Evolutionary conservation across 2,888 invertebrate genomes (phyloP), one percentile per base, ranked within the genome.

Genomic region (Cordilura impudica): DNA sequence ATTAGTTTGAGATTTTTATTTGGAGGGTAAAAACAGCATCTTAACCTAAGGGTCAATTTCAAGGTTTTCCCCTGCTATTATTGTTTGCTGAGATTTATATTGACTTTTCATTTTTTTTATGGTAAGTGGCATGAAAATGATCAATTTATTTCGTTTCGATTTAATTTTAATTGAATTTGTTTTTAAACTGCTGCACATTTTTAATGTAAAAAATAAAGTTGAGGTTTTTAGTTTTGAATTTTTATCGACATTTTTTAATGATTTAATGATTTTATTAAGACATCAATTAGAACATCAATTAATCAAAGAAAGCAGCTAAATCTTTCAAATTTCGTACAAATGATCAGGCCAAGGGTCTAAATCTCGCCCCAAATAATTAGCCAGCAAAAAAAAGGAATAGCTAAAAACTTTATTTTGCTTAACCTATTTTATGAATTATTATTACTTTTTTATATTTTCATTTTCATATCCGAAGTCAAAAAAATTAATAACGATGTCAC

Each of bases 61-160:
- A 73, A 63, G 53, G 69, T 21, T 65, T 54, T 31, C 14, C 26
- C 29, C 43, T 39, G 21, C 14, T 60, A 2, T 58, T 2, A 21
- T 39, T 31, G n/a, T 47, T 26, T 4, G 2, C 19, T 45, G 49
- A 67, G 23, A 63, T 67, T 69, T 69, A 6, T 67, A 66, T 74
- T 54, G 71, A 63, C 51, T 71, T 66, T 47, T 60, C 8, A 1
- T 6, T 5, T 60, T 60, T 16, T 4, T 43, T 51, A 14, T 35
- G 14, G n/a, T 67, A 79, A 79, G 79, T 79, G 75, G 63, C 79
- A 75, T 75, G 67, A 79, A 71, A 75, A 67, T 23, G 75, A 61
- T 67, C 63, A 79, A 79, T 79, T 79, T 75, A 70, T 70, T 70
- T 56, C 45, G 23, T 61, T 49, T 63, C 47, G n/a, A 31, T 63